Evolutionary conservation across 2,797 vertebrate species (phyloP).

Genomic region (Cercopithecus diana): DNA sequence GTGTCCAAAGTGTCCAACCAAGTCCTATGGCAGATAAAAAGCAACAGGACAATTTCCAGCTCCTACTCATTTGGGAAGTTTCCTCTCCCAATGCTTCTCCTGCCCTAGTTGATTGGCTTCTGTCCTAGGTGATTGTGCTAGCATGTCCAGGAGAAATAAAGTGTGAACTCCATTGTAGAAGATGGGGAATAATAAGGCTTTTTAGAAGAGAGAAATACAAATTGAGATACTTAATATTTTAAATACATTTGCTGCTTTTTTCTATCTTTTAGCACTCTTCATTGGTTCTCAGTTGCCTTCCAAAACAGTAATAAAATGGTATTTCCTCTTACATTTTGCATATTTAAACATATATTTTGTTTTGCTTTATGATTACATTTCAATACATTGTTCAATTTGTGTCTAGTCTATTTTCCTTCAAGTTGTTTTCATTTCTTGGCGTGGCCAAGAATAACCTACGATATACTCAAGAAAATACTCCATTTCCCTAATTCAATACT

Average conservation of each 20-base stretch:
- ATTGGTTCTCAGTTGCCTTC: background rate
- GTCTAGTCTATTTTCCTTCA: conserved; percentile 38
- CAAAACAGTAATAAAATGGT: conserved; percentile 42
- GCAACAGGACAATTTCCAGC: background rate
- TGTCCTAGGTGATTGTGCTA: background rate
- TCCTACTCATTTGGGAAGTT: background rate
- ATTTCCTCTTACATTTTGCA: background rate
- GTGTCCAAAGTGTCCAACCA: background rate
- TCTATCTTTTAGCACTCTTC: background rate
- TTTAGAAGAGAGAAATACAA: background rate
- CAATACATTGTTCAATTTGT: conserved; percentile 40
- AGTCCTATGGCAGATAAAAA: background rate
- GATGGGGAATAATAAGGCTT: background rate
- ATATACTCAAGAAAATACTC: conserved; percentile 3
- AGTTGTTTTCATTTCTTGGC: conserved; percentile 32
- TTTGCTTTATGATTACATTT: conserved; percentile 42
- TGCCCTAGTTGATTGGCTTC: background rate
- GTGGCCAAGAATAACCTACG: background rate
- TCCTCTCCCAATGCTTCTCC: background rate
- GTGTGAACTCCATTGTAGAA: background rate
- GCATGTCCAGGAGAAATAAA: background rate
- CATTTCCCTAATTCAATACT: background rate
- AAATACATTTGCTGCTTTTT: background rate
- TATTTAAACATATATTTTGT: conserved; percentile 38
- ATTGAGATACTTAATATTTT: background rate